A percentile compares a stretch with the other conserved stretches of the same genome.
These are phyloP conservation scores for Chrysemys picta DNA, from an alignment of 2,113 vertebrate genomes.

Conservation along the genomic window DNA sequence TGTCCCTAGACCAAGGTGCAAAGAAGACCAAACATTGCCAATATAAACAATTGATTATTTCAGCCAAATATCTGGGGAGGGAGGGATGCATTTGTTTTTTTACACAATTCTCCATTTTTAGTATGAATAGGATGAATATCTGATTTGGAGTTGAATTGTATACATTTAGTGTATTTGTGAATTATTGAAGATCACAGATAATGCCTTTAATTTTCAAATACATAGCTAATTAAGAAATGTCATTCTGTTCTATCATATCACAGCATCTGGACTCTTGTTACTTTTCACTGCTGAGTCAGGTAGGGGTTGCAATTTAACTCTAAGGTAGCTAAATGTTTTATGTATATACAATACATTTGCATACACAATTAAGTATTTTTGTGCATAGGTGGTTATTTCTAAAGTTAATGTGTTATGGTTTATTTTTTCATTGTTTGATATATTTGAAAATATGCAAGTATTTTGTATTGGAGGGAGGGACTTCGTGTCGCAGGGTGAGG, in stretches of 20 bases:
- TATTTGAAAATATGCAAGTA: not conserved
- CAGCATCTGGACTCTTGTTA: conserved; percentile 6
- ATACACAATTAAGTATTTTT: not conserved
- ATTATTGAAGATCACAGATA: not conserved
- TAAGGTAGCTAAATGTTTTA: not conserved
- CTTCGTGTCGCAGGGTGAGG: not conserved
- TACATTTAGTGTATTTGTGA: not conserved
- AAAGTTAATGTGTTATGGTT: not conserved
- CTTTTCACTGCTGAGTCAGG: not conserved
- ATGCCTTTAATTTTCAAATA: not conserved
- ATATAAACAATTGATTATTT: not conserved
- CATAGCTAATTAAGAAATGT: conserved; percentile 30
- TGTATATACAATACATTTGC: not conserved
- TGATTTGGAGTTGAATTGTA: not conserved
- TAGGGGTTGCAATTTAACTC: not conserved
- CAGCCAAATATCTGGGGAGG: not conserved
- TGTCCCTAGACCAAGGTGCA: not conserved
- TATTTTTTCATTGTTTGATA: not conserved
- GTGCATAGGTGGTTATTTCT: not conserved
- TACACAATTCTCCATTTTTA: not conserved
- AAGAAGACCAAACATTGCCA: not conserved
- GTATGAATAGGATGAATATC: not conserved
- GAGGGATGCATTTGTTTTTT: not conserved
- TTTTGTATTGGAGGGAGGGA: not conserved
- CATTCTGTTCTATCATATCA: not conserved